phyloP scores from a whole-genome alignment of 2,113 vertebrate species.

The Chlamydotis undulata region DNA sequence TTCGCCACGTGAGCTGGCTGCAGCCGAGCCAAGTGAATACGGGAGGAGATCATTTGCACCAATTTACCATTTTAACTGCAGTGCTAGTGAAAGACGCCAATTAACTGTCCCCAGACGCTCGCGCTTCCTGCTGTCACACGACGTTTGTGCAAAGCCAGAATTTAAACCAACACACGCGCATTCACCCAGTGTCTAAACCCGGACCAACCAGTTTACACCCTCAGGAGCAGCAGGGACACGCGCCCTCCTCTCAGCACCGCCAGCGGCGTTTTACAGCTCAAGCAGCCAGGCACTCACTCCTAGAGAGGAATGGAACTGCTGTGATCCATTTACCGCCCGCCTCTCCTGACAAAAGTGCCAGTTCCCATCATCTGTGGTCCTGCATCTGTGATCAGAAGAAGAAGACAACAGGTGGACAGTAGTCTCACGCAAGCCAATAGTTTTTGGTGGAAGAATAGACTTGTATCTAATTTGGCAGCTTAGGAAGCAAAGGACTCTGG shows the following conservation, averaged over 20 bases:
- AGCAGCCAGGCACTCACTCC: not conserved
- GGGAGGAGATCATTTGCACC: not conserved
- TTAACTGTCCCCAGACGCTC: conserved; percentile 7
- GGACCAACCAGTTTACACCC: fast-evolving
- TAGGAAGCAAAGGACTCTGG: not conserved
- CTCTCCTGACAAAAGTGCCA: not conserved
- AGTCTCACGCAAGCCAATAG: not conserved
- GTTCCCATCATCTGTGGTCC: not conserved
- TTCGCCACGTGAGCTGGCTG: not conserved
- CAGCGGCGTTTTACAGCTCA: not conserved
- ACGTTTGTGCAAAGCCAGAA: not conserved
- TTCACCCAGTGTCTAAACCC: not conserved
- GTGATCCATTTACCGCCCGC: not conserved
- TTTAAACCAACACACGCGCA: not conserved
- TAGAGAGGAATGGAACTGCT: not conserved
- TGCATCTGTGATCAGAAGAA: not conserved
- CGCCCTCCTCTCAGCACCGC: not conserved
- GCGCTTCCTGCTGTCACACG: not conserved
- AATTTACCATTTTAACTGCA: conserved; percentile 18
- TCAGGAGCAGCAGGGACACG: not conserved
- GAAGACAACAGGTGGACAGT: not conserved
- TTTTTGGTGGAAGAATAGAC: not conserved
- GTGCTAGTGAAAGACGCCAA: not conserved
- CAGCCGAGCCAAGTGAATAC: not conserved
- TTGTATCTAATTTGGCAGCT: not conserved